phyloP scores from a whole-genome alignment of 1,140 invertebrate species.

The Araneus ventricosus region DNA sequence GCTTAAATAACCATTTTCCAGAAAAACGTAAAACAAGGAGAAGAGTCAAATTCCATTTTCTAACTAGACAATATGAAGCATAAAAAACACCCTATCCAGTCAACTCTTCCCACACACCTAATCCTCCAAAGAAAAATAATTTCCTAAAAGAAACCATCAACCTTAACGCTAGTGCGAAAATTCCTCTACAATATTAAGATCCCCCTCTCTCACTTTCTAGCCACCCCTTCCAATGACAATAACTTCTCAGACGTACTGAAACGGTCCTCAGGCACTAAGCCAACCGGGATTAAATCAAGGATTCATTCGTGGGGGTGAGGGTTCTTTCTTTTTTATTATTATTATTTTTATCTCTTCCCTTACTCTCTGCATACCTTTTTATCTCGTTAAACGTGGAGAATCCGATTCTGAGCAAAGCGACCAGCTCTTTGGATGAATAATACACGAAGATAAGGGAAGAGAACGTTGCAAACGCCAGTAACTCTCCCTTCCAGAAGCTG shows the following conservation, averaged over 20 bases:
- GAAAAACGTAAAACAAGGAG: background rate
- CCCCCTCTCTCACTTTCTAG: background rate
- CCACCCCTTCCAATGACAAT: slow-evolving; percentile 39
- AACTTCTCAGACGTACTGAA: slow-evolving; percentile 21
- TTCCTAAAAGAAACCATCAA: background rate
- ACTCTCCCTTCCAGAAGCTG: background rate
- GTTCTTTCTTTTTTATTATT: background rate
- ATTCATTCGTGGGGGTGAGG: slow-evolving; percentile 29
- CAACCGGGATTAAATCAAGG: slow-evolving; percentile 59
- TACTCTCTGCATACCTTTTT: slow-evolving; percentile 54
- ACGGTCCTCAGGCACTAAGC: slow-evolving; percentile 35
- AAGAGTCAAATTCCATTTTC: background rate
- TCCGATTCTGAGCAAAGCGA: slow-evolving; percentile 1
- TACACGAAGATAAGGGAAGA: slow-evolving; percentile 43
- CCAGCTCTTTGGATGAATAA: slow-evolving; percentile 56
- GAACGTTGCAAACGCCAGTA: slow-evolving; percentile 20
- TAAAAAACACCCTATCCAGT: background rate
- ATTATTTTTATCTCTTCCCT: background rate
- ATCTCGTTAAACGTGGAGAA: slow-evolving; percentile 48
- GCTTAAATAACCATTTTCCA: background rate
- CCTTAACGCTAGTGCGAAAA: background rate
- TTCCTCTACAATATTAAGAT: slow-evolving; percentile 24
- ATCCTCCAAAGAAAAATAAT: slow-evolving; percentile 18
- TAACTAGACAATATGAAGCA: background rate
- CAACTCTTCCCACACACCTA: background rate